Conservation (phyloP, 2,113 vertebrate genomes). For the Cyprinodon variegatus region DNA sequence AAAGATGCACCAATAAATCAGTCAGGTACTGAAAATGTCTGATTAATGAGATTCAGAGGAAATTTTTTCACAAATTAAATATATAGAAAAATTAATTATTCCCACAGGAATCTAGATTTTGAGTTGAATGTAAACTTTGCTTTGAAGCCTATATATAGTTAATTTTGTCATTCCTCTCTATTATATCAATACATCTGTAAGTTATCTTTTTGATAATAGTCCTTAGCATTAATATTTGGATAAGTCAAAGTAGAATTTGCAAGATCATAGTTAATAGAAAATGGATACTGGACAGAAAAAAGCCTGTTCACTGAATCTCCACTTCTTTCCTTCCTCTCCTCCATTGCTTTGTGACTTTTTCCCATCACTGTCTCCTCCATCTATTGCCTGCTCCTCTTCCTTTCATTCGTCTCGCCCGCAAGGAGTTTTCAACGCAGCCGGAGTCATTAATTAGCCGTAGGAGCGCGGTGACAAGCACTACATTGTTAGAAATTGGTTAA, state of each 20-base stretch:
- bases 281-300: too few species aligned
- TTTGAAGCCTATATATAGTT: not conserved
- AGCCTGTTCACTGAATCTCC: not conserved
- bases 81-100: not conserved
- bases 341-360: not conserved
- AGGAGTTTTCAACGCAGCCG: constrained; percentile 70
- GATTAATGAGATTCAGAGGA: not conserved
- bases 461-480: constrained; percentile 77
- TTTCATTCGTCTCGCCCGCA: constrained; percentile 20
- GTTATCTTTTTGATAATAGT: too few species aligned
- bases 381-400: not conserved
- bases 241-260: not conserved
- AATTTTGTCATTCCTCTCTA: not conserved
- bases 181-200: too few species aligned
- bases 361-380: not conserved
- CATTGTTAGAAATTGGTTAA: constrained; percentile 83
- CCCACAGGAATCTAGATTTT: not conserved
- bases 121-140: not conserved
- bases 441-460: constrained; percentile 78
- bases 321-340: not conserved
- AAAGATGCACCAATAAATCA: not conserved
- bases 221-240: not conserved
- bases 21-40: not conserved
- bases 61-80: not conserved
- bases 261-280: not conserved